Evolutionary conservation across 2,113 vertebrate genomes (phyloP), one percentile per base, ranked within the genome.

Genomic region (Taxidea taxus): DNA sequence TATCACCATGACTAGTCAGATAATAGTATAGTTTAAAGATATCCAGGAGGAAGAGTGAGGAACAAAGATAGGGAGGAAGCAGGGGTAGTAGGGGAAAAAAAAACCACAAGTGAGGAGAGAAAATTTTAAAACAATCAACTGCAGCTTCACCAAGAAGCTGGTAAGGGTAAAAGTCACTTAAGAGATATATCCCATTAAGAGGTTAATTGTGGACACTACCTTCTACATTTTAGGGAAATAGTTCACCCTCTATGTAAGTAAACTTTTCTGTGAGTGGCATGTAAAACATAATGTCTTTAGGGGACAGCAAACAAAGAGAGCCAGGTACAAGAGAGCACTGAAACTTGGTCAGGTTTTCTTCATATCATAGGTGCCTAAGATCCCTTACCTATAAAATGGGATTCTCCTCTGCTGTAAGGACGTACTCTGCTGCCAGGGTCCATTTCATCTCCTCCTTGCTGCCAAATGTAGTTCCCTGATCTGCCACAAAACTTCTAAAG

Each of bases 121-220:
- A 95, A 96, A 89, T 2, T 84, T 60, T 86, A 93, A 96, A 97
- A 83, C 91, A 70, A 42, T 39, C 78, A 89, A 42, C n/a, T 72
- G 64, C 23, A 58, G 29, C 25, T 95, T 82, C 8, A 78, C 42
- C 42, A 92, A 75, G 39, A 62, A 42, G 16, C 15, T 54, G 12
- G 11, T 70, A 75, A 78, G 5, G 6, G 42, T 70, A 84, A 85
- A 70, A 72, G 2, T 70, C 25, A 72, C 60, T 6, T 85, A 39
- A 80, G 44, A 90, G 11, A 77, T 81, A 47, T 39, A 89, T 20
- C 11, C n/a, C 49, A 72, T 20, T 78, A n/a, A 23, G 21, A 66
- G 8, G 16, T n/a, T 68, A 49, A 84, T 37, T 56, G n/a, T 68
- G 54, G 29, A 42, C 16, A 42, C 23, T 14, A 56, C 7, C 34